Conservation (phyloP, 2,113 vertebrate genomes). For the Sylvia atricapilla region DNA sequence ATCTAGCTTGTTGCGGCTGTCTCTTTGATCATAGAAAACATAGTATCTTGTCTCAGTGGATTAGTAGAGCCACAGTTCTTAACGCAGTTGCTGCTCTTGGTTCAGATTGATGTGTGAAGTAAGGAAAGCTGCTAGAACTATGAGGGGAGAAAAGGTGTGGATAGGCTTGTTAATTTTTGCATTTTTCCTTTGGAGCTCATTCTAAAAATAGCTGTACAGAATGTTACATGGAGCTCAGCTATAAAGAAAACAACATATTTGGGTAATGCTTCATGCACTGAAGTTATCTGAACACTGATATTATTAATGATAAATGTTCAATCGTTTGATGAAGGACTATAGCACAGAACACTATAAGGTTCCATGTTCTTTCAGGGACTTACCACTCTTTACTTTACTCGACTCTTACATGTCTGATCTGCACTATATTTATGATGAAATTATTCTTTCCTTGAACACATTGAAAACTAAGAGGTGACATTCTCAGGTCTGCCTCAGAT, state of each 20-base stretch:
- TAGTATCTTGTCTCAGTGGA: not conserved
- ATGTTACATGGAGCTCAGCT: not conserved
- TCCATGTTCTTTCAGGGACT: not conserved
- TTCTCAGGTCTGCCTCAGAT: not conserved
- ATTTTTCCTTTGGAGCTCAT: not conserved
- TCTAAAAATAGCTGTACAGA: not conserved
- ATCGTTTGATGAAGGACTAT: not conserved
- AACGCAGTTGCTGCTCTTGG: not conserved
- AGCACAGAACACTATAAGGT: not conserved
- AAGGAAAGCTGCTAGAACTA: not conserved
- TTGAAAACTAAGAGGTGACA: not conserved
- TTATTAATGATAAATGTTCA: not conserved
- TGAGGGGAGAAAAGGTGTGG: not conserved
- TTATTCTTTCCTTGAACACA: not conserved
- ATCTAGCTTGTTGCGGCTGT: not conserved
- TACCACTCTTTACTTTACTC: not conserved
- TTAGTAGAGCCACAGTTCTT: not conserved
- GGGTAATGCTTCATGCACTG: not conserved
- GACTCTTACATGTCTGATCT: not conserved
- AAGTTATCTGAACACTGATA: not conserved
- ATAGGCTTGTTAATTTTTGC: constrained; percentile 1
- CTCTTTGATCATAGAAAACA: constrained; percentile 2
- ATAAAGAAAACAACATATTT: not conserved
- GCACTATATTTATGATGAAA: not conserved
- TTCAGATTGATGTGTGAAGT: not conserved